These are phyloP conservation scores for Eudemis profundana DNA, from an alignment of 2,888 invertebrate genomes.

Conservation along the genomic window DNA sequence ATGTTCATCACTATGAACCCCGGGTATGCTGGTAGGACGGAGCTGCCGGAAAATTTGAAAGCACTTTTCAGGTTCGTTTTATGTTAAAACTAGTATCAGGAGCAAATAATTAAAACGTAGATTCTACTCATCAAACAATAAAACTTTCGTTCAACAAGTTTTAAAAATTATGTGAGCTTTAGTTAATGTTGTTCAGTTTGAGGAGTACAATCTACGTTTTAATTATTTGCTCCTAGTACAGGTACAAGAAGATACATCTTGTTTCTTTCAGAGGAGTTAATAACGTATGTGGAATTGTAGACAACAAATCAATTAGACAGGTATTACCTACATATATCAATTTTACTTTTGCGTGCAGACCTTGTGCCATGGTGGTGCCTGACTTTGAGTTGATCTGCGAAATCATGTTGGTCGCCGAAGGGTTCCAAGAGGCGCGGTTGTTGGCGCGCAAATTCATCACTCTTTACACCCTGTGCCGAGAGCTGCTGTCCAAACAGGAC, in stretches of 20 bases:
- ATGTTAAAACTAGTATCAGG: not conserved
- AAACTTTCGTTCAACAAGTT: too few relatives aligned
- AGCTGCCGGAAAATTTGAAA: conserved; percentile 93
- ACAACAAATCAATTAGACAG: too few relatives aligned
- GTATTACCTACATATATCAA: too few relatives aligned
- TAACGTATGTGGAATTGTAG: too few relatives aligned
- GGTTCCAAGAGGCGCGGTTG: conserved; percentile 95
- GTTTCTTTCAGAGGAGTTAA: too few relatives aligned
- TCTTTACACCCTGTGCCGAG: conserved; percentile 94
- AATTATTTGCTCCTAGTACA: too few relatives aligned
- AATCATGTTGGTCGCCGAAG: conserved; percentile 98
- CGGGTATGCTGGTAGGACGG: conserved; percentile 96
- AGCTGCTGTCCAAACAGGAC: conserved; percentile 96
- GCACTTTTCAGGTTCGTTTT: conserved; percentile 84
- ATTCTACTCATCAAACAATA: too few relatives aligned
- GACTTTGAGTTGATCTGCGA: conserved; percentile 98
- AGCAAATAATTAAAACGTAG: too few relatives aligned
- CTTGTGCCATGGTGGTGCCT: conserved; percentile 99
- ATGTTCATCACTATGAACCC: conserved; percentile 99
- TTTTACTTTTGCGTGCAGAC: conserved; percentile 79
- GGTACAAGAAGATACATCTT: too few relatives aligned
- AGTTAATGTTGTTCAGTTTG: too few relatives aligned
- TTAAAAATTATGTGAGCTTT: too few relatives aligned
- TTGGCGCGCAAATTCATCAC: conserved; percentile 97
- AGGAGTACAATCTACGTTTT: too few relatives aligned